phyloP scores from a whole-genome alignment of 2,888 invertebrate species.

The Hoplodrina blanda region DNA sequence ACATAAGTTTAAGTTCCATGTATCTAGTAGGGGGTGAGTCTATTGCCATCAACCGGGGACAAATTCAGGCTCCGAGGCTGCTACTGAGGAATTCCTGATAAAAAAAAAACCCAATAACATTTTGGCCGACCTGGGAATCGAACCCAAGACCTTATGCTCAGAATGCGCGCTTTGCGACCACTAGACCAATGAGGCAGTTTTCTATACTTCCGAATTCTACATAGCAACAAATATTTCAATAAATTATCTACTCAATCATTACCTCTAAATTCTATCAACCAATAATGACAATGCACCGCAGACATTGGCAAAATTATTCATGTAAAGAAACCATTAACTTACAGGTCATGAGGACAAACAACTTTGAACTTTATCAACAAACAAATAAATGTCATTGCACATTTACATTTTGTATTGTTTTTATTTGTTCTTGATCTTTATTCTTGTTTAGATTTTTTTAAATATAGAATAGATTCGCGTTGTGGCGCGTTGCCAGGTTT shows the following conservation, averaged over 20 bases:
- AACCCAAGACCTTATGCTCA: too few species aligned
- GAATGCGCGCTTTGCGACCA: too few species aligned
- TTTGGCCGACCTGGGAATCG: too few species aligned
- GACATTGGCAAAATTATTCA: slow-evolving; percentile 57
- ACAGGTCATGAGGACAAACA: slow-evolving; percentile 38
- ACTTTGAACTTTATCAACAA: slow-evolving; percentile 48
- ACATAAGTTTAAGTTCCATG: too few species aligned
- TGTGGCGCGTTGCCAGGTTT: slow-evolving; percentile 80
- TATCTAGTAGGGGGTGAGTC: too few species aligned
- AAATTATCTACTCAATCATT: slow-evolving; percentile 44
- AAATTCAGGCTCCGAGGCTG: too few species aligned
- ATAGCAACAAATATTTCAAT: slow-evolving; percentile 17
- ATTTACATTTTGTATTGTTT: slow-evolving; percentile 50
- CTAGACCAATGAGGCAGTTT: too few species aligned
- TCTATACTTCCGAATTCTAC: neutral
- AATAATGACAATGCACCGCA: slow-evolving; percentile 34
- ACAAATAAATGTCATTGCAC: slow-evolving; percentile 44
- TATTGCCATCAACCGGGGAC: too few species aligned
- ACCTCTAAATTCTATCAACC: slow-evolving; percentile 40
- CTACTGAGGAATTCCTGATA: too few species aligned
- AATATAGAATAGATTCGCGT: slow-evolving; percentile 72
- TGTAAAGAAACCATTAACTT: slow-evolving; percentile 28
- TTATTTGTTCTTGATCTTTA: slow-evolving; percentile 66
- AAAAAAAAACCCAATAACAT: too few species aligned
- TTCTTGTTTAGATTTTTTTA: slow-evolving; percentile 70